Conservation (phyloP, 1,140 invertebrate genomes). For the Parapsyche elsis region DNA sequence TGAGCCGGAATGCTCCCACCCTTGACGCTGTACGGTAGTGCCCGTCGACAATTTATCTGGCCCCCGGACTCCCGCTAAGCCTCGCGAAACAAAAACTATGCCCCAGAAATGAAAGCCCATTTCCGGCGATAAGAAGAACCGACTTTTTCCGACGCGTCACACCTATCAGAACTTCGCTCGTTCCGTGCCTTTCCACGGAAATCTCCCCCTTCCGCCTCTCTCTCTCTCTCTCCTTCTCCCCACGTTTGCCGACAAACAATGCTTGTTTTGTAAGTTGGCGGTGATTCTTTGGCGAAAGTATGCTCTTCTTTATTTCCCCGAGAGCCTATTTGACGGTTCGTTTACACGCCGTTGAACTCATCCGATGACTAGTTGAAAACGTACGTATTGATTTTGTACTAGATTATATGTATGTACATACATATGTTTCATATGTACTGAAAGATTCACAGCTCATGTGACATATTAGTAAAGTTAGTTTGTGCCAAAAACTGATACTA, state of each 20-base stretch:
- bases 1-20: slow-evolving; percentile 19
- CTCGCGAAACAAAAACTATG: slow-evolving; percentile 17
- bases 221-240: background rate
- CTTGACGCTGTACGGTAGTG: background rate
- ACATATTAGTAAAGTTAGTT: no score
- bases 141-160: slow-evolving; percentile 10
- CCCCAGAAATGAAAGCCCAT: slow-evolving; percentile 12
- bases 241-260: background rate
- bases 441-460: no score
- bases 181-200: no score
- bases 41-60: slow-evolving; percentile 39
- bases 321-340: background rate
- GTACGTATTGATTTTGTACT: no score
- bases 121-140: slow-evolving; percentile 28
- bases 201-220: no score
- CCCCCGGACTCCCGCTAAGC: background rate
- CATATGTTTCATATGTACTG: no score
- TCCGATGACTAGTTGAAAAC: no score
- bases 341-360: background rate
- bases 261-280: slow-evolving; percentile 2
- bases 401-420: no score
- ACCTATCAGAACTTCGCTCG: background rate
- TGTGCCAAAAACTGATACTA: no score
- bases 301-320: no score
- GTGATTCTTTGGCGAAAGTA: background rate